These are phyloP conservation scores for Aplysina aerophoba DNA, from an alignment of 37 sponge, comb jelly and placozoan genomes.

Conservation along the genomic window DNA sequence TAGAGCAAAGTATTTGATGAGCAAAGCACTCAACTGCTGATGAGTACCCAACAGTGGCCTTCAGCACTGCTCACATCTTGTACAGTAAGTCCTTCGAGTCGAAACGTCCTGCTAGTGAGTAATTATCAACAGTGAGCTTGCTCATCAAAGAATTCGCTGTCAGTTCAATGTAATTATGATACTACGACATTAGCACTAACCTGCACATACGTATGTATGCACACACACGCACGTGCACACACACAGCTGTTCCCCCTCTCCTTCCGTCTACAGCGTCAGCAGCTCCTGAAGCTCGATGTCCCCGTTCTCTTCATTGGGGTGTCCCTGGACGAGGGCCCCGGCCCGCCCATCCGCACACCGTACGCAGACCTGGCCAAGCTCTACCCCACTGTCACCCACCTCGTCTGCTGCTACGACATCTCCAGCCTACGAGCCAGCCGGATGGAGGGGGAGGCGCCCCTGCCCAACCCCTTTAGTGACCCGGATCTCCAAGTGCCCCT, in stretches of 20 bases:
- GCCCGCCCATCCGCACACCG: constrained; percentile 77
- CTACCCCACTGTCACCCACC: constrained; percentile 71
- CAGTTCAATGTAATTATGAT: too few relatives aligned
- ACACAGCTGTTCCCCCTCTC: too few relatives aligned
- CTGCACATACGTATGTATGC: too few relatives aligned
- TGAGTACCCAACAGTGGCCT: too few relatives aligned
- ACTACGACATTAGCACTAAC: too few relatives aligned
- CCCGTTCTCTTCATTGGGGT: constrained; percentile 84
- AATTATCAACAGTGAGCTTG: too few relatives aligned
- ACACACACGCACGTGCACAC: too few relatives aligned
- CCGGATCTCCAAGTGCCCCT: constrained; percentile 60
- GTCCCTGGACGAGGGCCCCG: constrained; percentile 91
- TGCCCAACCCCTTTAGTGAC: constrained; percentile 73
- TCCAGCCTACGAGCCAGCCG: constrained; percentile 52
- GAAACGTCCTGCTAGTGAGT: too few relatives aligned
- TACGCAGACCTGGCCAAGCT: constrained; percentile 84
- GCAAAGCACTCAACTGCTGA: too few relatives aligned
- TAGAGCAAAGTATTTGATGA: too few relatives aligned
- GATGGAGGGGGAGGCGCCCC: constrained; percentile 38
- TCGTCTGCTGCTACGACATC: constrained; percentile 85
- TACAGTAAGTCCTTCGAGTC: neutral
- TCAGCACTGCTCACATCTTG: too few relatives aligned
- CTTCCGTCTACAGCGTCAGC: constrained; percentile 49
- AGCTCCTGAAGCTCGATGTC: constrained; percentile 84
- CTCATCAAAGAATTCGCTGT: too few relatives aligned